Evolutionary conservation across 2,113 vertebrate genomes (phyloP).

Genomic region (Cynoglossus semilaevis): DNA sequence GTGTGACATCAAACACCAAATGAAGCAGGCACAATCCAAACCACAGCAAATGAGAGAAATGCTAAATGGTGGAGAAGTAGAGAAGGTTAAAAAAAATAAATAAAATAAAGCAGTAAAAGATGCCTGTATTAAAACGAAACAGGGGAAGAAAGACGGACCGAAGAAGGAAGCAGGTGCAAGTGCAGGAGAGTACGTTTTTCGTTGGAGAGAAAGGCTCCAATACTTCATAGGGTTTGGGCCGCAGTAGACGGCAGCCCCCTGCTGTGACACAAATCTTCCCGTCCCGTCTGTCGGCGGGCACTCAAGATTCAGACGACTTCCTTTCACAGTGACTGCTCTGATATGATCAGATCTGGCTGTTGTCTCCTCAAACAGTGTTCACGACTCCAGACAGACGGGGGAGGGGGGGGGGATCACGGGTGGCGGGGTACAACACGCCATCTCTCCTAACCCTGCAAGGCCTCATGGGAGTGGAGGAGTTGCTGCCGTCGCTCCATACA

Average conservation of each 20-base stretch:
- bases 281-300: constrained; percentile 36
- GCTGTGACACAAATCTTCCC: constrained; percentile 32
- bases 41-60: constrained; percentile 64
- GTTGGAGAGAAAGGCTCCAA: constrained; percentile 53
- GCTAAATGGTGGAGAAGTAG: constrained; percentile 16
- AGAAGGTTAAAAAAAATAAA: constrained; percentile 21
- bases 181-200: constrained; percentile 43
- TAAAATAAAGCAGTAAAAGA: constrained; percentile 40
- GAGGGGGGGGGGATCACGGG: constrained; percentile 16
- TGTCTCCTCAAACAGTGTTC: constrained; percentile 4
- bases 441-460: constrained; percentile 51
- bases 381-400: constrained; percentile 12
- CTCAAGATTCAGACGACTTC: constrained; percentile 31
- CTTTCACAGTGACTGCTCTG: constrained; percentile 18
- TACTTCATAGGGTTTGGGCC: constrained; percentile 41
- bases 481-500: not conserved
- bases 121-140: constrained; percentile 43
- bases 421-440: constrained; percentile 19
- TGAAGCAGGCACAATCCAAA: constrained; percentile 59
- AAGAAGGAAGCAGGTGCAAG: constrained; percentile 52
- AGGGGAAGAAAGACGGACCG: constrained; percentile 10
- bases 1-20: constrained; percentile 58
- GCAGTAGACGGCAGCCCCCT: constrained; percentile 41
- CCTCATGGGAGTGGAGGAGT: constrained; percentile 51
- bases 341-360: constrained; percentile 18